These are phyloP conservation scores for Premnoplex brunnescens DNA, from an alignment of 2,797 vertebrate species.

Conservation along the genomic window DNA sequence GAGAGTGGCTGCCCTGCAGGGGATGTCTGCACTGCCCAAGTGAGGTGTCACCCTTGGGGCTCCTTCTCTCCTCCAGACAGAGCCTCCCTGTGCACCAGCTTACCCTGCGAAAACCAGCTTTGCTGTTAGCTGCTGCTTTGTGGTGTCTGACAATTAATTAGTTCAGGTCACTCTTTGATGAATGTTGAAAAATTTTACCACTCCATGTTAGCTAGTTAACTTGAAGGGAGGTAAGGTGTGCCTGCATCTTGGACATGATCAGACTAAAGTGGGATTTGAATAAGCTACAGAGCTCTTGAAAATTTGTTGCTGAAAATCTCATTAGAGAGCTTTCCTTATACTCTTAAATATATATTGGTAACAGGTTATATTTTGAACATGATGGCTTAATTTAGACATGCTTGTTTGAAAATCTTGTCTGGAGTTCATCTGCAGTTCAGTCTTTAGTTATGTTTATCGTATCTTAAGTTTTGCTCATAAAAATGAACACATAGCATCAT, in stretches of 20 bases:
- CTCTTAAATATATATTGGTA: neutral
- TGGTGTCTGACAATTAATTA: neutral
- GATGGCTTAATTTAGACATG: neutral
- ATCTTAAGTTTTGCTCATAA: neutral
- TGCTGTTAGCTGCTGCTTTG: neutral
- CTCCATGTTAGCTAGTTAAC: neutral
- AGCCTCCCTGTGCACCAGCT: neutral
- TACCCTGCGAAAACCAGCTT: neutral
- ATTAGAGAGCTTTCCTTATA: neutral
- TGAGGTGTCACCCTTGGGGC: fast-evolving
- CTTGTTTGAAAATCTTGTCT: neutral
- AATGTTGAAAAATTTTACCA: neutral
- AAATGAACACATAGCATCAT: neutral
- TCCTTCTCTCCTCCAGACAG: neutral
- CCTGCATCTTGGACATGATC: neutral
- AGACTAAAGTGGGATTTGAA: neutral
- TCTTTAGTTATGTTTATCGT: neutral
- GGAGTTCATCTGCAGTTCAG: neutral
- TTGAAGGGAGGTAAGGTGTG: neutral
- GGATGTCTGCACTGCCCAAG: too few species aligned
- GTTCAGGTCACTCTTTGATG: neutral
- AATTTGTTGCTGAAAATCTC: neutral
- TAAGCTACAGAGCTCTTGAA: neutral
- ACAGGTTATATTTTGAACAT: neutral
- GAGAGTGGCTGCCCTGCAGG: neutral